Conservation (phyloP, 2,888 invertebrate species). For the Caenorhabditis wallacei region DNA sequence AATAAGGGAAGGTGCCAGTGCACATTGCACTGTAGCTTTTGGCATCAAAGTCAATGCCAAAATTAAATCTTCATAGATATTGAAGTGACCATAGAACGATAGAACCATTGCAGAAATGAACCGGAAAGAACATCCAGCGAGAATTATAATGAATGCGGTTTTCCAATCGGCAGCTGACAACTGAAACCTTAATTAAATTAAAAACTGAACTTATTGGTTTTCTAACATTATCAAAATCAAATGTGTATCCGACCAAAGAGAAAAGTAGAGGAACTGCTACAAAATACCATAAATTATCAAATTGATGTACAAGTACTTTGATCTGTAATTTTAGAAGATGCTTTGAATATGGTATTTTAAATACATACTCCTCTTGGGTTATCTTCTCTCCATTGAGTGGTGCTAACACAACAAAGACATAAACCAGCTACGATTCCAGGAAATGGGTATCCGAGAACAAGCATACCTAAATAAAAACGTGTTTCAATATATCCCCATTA, state of each 20-base stretch:
- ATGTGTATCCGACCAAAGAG: constrained; percentile 64
- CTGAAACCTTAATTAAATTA: constrained; percentile 25
- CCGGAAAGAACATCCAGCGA: constrained; percentile 43
- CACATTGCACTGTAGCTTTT: constrained; percentile 70
- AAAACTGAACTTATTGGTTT: background rate
- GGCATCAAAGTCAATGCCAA: constrained; percentile 63
- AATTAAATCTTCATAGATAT: constrained; percentile 62
- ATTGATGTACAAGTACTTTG: constrained; percentile 55
- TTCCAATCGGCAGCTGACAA: constrained; percentile 40
- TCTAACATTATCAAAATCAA: constrained; percentile 62
- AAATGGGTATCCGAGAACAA: constrained; percentile 62
- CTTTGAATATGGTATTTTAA: background rate
- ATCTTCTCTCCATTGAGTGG: constrained; percentile 68
- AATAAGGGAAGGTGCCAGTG: constrained; percentile 64
- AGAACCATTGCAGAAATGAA: constrained; percentile 60
- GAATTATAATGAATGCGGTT: constrained; percentile 49
- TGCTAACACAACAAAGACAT: constrained; percentile 50
- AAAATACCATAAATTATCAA: constrained; percentile 66
- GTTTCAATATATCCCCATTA: background rate
- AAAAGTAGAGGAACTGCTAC: constrained; percentile 65
- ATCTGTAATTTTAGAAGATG: constrained; percentile 44
- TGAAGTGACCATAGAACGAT: constrained; percentile 52
- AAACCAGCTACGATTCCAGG: constrained; percentile 67
- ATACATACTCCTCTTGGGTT: constrained; percentile 47
- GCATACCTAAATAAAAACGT: constrained; percentile 47